Base-by-base conservation (phyloP, 2,888 invertebrate genomes). In the Hirtodrosophila cameraria region DNA sequence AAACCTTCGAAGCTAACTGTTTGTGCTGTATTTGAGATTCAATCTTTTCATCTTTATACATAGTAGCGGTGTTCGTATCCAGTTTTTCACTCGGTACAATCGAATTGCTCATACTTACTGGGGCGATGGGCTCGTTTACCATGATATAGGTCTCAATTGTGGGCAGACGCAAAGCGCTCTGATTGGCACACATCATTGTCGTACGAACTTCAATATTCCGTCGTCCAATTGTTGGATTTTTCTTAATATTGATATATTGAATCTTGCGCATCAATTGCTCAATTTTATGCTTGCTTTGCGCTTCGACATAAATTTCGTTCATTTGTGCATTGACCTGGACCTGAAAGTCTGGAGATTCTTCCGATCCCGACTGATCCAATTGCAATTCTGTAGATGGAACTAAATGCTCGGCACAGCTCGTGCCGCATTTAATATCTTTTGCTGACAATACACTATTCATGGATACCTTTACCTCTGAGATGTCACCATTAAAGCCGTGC, bases 171-270 rank as follows among this genome's bases (percentile, higher is more conserved):
- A 90, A 78, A 0, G 86, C 78, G 43, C 88, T 90, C 57, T 90
- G 90, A 67, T 90, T 90, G 1, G 82, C 79, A 57, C 91, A 91
- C 61, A 88, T 84, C 62, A 91, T 82, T 7, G 90, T 89, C 13
- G 90, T 89, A 1, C 88, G 88, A 1, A 91, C 88, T 71, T 91
- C 90, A 49, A 91, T 90, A 88, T 97, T 97, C 16, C 99, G 92
- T 3, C 98, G 92, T 3, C 99, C 99, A 3, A 98, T 97, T n/a
- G 98, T 98, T 11, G 99, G 98, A 92, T 95, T 97, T 81, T 95
- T 94, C 55, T 98, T 93, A 9, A 95, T 94, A 91, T 99, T 99
- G 6, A 96, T 95, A 91, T 99, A 99, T 45, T 97, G 95, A 75
- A 99, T 95, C 87, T 96, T 94, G 5, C 96, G 94, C 63, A 97